These are phyloP conservation scores for Encarsia formosa DNA, from an alignment of 2,888 invertebrate species.

Conservation along the genomic window DNA sequence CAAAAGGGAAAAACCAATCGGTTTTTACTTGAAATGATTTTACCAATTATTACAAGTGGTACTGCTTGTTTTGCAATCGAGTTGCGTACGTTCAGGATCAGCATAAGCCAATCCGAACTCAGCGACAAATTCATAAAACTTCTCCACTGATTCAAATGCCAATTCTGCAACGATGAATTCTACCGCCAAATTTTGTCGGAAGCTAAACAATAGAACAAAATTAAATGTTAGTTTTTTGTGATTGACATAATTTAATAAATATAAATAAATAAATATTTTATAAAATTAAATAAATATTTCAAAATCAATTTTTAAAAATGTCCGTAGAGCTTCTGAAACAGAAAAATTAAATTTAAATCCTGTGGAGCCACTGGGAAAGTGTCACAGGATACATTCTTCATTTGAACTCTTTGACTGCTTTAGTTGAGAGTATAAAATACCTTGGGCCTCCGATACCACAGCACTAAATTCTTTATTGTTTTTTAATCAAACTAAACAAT, in stretches of 20 bases:
- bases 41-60: conserved; percentile 49
- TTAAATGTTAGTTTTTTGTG: conserved; percentile 50
- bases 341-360: conserved; percentile 33
- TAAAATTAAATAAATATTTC: conserved; percentile 16
- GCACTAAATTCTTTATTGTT: too few species aligned
- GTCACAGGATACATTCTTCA: conserved; percentile 2
- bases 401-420: neutral
- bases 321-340: conserved; percentile 45
- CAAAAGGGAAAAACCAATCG: too few species aligned
- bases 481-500: too few species aligned
- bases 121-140: conserved; percentile 83
- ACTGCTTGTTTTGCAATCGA: conserved; percentile 87
- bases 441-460: too few species aligned
- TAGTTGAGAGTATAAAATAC: neutral
- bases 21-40: too few species aligned
- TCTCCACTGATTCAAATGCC: conserved; percentile 79
- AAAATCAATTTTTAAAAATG: conserved; percentile 23
- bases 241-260: conserved; percentile 23
- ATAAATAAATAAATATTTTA: neutral
- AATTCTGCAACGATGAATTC: conserved; percentile 82
- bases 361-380: conserved; percentile 1
- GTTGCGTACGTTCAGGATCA: conserved; percentile 65
- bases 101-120: conserved; percentile 73
- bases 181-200: conserved; percentile 87
- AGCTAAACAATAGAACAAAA: conserved; percentile 67